phyloP scores from a whole-genome alignment of 1,140 invertebrate species.

The Euwallacea fornicatus region DNA sequence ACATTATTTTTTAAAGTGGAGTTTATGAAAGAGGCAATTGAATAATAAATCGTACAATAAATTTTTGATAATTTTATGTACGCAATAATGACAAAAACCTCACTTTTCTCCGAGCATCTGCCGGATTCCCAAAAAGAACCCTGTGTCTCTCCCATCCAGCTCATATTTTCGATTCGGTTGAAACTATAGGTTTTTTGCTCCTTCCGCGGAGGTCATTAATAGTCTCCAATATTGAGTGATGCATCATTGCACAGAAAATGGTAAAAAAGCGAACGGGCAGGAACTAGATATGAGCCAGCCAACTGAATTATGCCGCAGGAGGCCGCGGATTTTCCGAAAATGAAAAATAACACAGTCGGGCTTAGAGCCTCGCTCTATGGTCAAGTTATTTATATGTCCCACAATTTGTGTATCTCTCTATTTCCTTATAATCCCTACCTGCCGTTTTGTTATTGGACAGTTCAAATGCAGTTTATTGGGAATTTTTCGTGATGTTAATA shows the following conservation, averaged over 20 bases:
- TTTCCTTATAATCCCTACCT: conserved; percentile 12
- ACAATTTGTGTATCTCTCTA: conserved; percentile 24
- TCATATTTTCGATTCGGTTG: too few species aligned
- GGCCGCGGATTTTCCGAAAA: conserved; percentile 55
- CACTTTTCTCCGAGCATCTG: too few species aligned
- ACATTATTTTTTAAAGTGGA: too few species aligned
- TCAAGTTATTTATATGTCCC: conserved; percentile 27
- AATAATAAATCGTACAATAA: too few species aligned
- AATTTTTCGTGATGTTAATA: too few species aligned
- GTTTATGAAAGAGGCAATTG: too few species aligned
- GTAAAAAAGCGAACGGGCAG: conserved; percentile 49
- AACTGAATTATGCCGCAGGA: conserved; percentile 51
- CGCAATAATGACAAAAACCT: too few species aligned
- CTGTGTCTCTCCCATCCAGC: background rate
- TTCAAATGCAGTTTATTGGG: too few species aligned
- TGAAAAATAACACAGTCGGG: conserved; percentile 55
- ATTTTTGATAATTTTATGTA: too few species aligned
- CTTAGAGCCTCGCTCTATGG: conserved; percentile 46
- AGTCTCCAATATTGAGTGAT: conserved; percentile 55
- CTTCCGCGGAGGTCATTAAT: conserved; percentile 49
- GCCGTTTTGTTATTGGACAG: too few species aligned
- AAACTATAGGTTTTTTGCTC: too few species aligned
- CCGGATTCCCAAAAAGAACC: too few species aligned
- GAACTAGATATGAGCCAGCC: conserved; percentile 51
- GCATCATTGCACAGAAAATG: conserved; percentile 51